Conservation (phyloP, 2,888 invertebrate genomes). For the Mythimna loreyi region DNA sequence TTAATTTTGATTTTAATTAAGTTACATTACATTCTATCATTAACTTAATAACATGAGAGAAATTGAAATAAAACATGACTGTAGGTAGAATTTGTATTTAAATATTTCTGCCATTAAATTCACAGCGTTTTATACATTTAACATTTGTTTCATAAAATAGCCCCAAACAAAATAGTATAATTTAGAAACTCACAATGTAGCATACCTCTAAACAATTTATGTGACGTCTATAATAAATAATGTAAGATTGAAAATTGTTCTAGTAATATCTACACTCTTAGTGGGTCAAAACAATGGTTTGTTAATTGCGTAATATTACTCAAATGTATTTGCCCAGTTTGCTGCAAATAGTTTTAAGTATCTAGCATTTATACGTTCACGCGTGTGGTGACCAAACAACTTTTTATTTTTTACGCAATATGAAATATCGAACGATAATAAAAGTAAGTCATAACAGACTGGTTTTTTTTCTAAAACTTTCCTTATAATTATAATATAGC, state of each 20-base stretch:
- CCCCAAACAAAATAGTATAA: slow-evolving; percentile 33
- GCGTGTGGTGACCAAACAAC: slow-evolving; percentile 84
- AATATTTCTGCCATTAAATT: slow-evolving; percentile 42
- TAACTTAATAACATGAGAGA: slow-evolving; percentile 42
- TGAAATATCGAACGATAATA: slow-evolving; percentile 83
- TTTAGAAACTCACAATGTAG: slow-evolving; percentile 43
- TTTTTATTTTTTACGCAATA: slow-evolving; percentile 83
- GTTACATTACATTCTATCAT: slow-evolving; percentile 30
- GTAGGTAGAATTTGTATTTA: slow-evolving; percentile 45
- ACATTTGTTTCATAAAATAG: slow-evolving; percentile 27
- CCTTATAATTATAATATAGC: slow-evolving; percentile 25
- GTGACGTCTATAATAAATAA: slow-evolving; percentile 50
- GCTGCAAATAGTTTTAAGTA: slow-evolving; percentile 76
- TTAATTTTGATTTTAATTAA: slow-evolving; percentile 36
- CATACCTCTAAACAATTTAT: slow-evolving; percentile 56
- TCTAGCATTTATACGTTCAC: slow-evolving; percentile 85
- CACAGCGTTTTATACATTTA: slow-evolving; percentile 43
- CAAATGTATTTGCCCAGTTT: slow-evolving; percentile 73
- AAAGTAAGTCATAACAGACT: slow-evolving; percentile 78
- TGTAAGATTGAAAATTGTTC: slow-evolving; percentile 57
- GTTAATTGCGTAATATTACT: slow-evolving; percentile 64
- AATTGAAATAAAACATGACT: slow-evolving; percentile 48
- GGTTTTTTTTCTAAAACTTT: slow-evolving; percentile 66
- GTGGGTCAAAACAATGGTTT: slow-evolving; percentile 58
- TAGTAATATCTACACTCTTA: slow-evolving; percentile 49